phyloP scores from a whole-genome alignment of 2,113 vertebrate genomes.

The Neolamprologus variostigma region DNA sequence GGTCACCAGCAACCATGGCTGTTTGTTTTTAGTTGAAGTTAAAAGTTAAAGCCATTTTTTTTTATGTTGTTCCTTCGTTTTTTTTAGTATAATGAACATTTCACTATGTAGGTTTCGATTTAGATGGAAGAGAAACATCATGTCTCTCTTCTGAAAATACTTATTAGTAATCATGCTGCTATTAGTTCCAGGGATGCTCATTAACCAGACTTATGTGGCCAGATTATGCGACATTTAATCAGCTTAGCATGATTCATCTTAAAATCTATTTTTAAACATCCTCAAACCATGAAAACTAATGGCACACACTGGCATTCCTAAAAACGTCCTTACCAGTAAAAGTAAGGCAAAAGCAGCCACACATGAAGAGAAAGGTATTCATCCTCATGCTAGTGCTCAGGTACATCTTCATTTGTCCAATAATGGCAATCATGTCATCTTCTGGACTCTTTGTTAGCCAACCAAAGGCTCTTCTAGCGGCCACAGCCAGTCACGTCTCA shows the following conservation, averaged over 20 bases:
- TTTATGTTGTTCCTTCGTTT: accelerated
- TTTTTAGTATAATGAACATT: not conserved
- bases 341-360: constrained; percentile 36
- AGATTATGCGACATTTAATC: not conserved
- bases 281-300: not conserved
- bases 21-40: constrained; percentile 17
- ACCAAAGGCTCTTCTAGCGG: not conserved
- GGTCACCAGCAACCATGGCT: not conserved
- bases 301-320: not conserved
- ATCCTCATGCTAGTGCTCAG: constrained; percentile 10
- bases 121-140: not conserved
- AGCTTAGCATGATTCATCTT: not conserved
- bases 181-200: not conserved
- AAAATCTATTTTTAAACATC: not conserved
- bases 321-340: constrained; percentile 51
- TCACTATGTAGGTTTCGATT: not conserved
- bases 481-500: not conserved
- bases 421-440: constrained; percentile 8
- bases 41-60: not conserved
- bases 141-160: not conserved
- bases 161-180: not conserved
- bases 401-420: not conserved
- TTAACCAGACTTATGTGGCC: not conserved
- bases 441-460: not conserved
- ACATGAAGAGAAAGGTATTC: constrained; percentile 34